Percentiles rank a stretch among this genome's conserved stretches.
These are phyloP conservation scores for Galaxias olidus DNA, from an alignment of 2,797 vertebrate species.

Conservation along the genomic window DNA sequence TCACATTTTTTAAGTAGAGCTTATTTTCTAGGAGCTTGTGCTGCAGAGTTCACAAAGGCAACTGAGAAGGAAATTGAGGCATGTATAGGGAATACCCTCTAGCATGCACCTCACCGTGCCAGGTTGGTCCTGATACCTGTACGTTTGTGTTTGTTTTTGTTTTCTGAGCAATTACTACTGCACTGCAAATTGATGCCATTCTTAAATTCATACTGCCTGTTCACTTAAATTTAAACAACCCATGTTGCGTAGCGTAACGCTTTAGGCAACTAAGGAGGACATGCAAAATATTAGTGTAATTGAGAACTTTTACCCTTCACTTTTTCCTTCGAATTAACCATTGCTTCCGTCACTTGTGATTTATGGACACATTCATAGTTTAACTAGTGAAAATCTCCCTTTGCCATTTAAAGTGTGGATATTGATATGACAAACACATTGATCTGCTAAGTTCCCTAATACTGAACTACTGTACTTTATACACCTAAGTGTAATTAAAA, in stretches of 20 bases:
- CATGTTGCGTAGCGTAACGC: no score
- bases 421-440: background rate
- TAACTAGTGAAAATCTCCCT: background rate
- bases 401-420: background rate
- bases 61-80: slow-evolving; percentile 4
- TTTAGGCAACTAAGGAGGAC: no score
- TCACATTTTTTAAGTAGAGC: no score
- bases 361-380: background rate
- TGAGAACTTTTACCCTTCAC: no score
- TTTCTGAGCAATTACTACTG: background rate
- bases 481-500: slow-evolving; percentile 3
- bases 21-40: background rate
- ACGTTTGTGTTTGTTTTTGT: background rate
- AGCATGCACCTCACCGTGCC: slow-evolving; percentile 22
- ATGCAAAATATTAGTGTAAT: background rate
- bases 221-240: no score
- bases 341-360: background rate
- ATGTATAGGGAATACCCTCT: slow-evolving; percentile 13
- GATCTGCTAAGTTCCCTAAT: background rate
- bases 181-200: no score
- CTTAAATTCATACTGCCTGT: no score
- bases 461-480: background rate
- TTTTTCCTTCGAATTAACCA: background rate
- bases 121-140: slow-evolving; percentile 10
- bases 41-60: background rate